phyloP scores from a whole-genome alignment of 2,797 vertebrate genomes.

The Phoeniculus purpureus region DNA sequence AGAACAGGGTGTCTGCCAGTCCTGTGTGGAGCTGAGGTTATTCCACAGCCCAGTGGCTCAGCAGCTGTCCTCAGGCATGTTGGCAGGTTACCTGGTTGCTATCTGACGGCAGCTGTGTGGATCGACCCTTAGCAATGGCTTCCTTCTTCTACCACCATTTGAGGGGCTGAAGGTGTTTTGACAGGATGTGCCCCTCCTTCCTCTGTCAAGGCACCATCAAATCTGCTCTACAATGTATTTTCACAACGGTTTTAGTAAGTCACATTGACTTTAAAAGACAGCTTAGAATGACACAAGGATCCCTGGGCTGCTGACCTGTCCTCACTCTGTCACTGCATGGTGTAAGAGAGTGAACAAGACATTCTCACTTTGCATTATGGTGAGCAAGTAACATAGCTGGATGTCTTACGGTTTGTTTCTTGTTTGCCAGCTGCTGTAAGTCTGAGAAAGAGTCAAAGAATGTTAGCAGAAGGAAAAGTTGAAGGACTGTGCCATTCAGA shows the following conservation, averaged over 20 bases:
- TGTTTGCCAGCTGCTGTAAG: background rate
- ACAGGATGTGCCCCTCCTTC: background rate
- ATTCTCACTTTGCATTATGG: background rate
- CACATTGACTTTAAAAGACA: background rate
- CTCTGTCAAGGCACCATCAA: background rate
- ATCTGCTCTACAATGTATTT: slow-evolving; percentile 7
- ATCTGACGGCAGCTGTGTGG: background rate
- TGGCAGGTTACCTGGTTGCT: background rate
- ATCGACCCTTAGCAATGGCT: background rate
- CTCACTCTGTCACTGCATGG: background rate
- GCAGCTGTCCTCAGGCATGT: background rate
- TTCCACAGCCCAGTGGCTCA: background rate
- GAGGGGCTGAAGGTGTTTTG: background rate
- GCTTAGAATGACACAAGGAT: background rate
- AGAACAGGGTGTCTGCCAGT: background rate
- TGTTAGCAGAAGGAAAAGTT: background rate
- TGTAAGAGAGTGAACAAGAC: background rate
- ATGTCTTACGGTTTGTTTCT: background rate
- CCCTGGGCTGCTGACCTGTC: background rate
- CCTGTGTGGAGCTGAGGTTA: background rate
- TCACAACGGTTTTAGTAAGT: background rate
- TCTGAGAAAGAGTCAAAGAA: background rate
- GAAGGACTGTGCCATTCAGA: background rate
- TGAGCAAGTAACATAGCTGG: background rate
- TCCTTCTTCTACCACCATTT: background rate